Conservation (phyloP, 2,113 vertebrate species). For the Pelusios castaneus region DNA sequence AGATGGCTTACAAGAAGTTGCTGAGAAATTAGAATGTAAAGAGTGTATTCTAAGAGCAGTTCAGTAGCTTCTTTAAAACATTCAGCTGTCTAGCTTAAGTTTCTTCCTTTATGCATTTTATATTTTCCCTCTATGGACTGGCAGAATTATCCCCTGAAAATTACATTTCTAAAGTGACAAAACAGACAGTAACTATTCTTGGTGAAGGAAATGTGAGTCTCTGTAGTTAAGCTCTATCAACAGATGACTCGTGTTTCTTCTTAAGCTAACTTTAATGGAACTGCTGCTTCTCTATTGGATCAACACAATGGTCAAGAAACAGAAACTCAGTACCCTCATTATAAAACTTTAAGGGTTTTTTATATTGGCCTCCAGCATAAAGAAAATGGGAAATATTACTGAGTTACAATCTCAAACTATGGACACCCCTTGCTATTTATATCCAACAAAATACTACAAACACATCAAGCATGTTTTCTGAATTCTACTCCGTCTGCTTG, state of each 20-base stretch:
- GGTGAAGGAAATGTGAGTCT: not conserved
- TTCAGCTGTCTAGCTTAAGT: not conserved
- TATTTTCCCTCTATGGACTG: not conserved
- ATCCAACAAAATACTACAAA: not conserved
- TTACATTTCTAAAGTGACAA: not conserved
- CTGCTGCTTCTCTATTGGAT: not conserved
- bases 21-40: not conserved
- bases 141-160: not conserved
- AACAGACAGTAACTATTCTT: not conserved
- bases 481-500: not conserved
- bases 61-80: not conserved
- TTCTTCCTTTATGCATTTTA: not conserved
- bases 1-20: not conserved
- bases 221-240: not conserved
- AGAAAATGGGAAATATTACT: not conserved
- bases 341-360: not conserved
- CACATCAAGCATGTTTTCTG: no score
- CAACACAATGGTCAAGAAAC: not conserved
- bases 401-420: not conserved
- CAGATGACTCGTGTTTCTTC: not conserved
- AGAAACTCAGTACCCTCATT: not conserved
- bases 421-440: not conserved
- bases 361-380: not conserved
- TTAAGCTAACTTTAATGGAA: rapidly evolving
- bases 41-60: not conserved